phyloP scores from a whole-genome alignment of 2,113 vertebrate species.

The Zosterops hypoxanthus region DNA sequence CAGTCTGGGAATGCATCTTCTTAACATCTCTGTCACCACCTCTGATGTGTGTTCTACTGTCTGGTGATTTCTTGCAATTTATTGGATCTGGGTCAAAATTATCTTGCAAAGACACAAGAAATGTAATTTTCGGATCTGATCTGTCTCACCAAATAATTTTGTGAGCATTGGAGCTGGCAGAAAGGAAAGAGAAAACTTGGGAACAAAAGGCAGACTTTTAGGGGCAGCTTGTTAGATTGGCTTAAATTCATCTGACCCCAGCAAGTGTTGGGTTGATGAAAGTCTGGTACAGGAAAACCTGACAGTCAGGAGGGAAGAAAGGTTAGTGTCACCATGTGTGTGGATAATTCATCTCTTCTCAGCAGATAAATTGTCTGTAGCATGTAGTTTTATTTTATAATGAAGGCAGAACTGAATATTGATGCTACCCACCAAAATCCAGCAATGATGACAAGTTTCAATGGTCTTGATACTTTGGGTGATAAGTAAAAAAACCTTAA shows the following conservation, averaged over 20 bases:
- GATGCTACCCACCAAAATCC: not conserved
- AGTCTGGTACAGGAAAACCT: not conserved
- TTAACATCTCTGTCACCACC: not conserved
- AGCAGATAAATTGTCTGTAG: not conserved
- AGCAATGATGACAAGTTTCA: not conserved
- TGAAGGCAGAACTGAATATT: not conserved
- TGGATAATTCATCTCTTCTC: not conserved
- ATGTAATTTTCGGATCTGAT: not conserved
- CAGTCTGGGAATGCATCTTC: not conserved
- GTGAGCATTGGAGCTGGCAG: not conserved
- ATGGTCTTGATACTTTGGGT: not conserved
- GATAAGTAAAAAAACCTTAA: not conserved
- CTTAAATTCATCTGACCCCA: not conserved
- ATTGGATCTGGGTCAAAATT: not conserved
- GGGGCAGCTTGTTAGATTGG: not conserved
- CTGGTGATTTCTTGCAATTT: not conserved
- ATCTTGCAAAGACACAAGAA: not conserved
- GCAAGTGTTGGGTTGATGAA: not conserved
- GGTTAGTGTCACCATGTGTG: rapidly evolving
- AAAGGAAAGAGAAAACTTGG: not conserved
- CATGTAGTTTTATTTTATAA: not conserved
- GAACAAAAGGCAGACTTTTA: not conserved
- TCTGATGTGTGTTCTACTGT: not conserved
- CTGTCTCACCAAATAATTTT: not conserved
- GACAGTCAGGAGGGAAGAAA: not conserved